Conservation (phyloP, 2,888 invertebrate genomes). For the Incurvaria masculella region DNA sequence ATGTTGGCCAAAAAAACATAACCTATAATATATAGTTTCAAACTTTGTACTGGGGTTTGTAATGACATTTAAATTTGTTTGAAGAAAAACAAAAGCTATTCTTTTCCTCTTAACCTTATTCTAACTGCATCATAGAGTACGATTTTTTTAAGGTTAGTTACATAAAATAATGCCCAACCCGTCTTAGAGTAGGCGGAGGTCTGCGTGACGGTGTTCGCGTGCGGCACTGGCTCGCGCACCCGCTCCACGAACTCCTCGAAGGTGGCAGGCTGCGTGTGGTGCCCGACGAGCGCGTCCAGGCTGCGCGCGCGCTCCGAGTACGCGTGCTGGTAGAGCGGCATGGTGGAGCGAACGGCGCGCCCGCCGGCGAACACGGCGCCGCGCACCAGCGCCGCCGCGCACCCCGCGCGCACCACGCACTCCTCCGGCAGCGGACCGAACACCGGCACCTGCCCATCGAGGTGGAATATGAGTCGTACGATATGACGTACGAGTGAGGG, state of each 20-base stretch:
- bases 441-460: slow-evolving; percentile 68
- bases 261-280: slow-evolving; percentile 83
- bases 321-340: slow-evolving; percentile 90
- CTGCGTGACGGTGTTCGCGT: neutral
- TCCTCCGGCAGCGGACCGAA: slow-evolving; percentile 97
- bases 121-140: no score
- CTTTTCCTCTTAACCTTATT: no score
- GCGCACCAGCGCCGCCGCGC: slow-evolving; percentile 76
- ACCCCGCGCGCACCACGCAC: slow-evolving; percentile 57
- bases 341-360: slow-evolving; percentile 82
- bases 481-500: no score
- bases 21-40: no score
- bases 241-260: slow-evolving; percentile 75
- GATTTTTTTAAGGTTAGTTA: no score
- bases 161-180: no score
- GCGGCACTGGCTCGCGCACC: slow-evolving; percentile 33
- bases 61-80: no score
- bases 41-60: no score
- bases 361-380: slow-evolving; percentile 92
- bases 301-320: slow-evolving; percentile 88
- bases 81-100: no score
- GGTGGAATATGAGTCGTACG: no score
- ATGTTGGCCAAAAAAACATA: no score
- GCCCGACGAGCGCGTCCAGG: slow-evolving; percentile 78
- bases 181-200: neutral